These are phyloP conservation scores for Notamacropus eugenii DNA, from an alignment of 2,797 vertebrate genomes.

Conservation along the genomic window DNA sequence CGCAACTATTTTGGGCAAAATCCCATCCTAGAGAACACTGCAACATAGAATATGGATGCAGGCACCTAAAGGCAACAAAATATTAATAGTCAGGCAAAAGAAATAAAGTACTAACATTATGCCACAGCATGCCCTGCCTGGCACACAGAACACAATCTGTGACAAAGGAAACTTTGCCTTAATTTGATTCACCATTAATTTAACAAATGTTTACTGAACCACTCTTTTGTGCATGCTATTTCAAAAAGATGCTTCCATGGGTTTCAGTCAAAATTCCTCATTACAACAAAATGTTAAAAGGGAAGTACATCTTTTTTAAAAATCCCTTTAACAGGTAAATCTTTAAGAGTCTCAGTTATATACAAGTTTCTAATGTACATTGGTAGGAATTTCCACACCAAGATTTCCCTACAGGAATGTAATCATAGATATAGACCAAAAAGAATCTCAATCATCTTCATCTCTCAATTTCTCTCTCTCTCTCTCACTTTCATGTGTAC, in stretches of 20 bases:
- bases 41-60: not conserved
- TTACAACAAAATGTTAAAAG: not conserved
- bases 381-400: not conserved
- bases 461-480: not conserved
- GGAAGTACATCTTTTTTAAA: not conserved
- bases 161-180: not conserved
- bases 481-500: no score
- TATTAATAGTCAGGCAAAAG: not conserved
- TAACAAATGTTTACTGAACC: not conserved
- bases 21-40: not conserved
- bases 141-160: not conserved
- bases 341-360: not conserved
- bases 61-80: not conserved
- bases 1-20: not conserved
- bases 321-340: not conserved
- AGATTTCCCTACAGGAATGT: not conserved
- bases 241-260: not conserved
- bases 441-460: not conserved
- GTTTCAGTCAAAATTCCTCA: not conserved
- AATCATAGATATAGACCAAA: not conserved
- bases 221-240: not conserved
- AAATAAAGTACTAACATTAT: not conserved
- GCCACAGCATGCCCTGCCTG: not conserved
- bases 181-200: conserved; percentile 4
- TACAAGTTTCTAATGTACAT: not conserved